Conservation (phyloP, 2,888 invertebrate genomes). For the Torymus auratus region DNA sequence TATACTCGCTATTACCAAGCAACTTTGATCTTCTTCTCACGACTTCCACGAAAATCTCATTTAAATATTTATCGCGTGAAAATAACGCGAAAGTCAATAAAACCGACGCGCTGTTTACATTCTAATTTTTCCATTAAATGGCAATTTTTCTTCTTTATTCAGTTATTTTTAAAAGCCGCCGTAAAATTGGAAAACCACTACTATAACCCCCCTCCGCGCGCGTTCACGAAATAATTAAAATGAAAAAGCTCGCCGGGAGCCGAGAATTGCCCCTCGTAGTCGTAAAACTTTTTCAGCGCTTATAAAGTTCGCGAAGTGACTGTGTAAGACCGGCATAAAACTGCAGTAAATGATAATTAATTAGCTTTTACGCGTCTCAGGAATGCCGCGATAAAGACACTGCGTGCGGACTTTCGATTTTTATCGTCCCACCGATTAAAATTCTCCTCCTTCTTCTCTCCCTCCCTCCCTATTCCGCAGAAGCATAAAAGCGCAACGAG, state of each 20-base stretch:
- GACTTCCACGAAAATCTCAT: too few relatives aligned
- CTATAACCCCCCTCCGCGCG: too few relatives aligned
- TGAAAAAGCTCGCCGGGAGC: constrained; percentile 1
- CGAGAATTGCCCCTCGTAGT: constrained; percentile 16
- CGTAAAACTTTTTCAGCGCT: constrained; percentile 23
- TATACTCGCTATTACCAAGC: too few relatives aligned
- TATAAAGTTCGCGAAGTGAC: constrained; percentile 17
- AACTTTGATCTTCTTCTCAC: too few relatives aligned
- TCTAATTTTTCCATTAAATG: not conserved
- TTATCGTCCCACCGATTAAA: constrained; percentile 10
- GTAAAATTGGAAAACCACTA: not conserved
- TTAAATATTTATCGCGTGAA: too few relatives aligned
- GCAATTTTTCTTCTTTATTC: not conserved
- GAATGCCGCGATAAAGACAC: not conserved
- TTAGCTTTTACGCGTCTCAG: not conserved
- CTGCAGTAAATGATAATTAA: constrained; percentile 40
- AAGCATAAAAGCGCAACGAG: not conserved
- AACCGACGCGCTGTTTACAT: too few relatives aligned
- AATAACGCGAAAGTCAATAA: too few relatives aligned
- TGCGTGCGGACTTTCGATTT: not conserved
- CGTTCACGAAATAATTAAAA: constrained; percentile 16
- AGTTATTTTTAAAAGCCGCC: not conserved
- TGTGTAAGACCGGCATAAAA: constrained; percentile 12
- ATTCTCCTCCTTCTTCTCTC: not conserved
- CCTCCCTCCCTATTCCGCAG: too few relatives aligned